A percentile compares a stretch with the other conserved stretches of the same genome.
These are phyloP conservation scores for Epiblema foenella DNA, from an alignment of 2,888 invertebrate species.

Conservation along the genomic window DNA sequence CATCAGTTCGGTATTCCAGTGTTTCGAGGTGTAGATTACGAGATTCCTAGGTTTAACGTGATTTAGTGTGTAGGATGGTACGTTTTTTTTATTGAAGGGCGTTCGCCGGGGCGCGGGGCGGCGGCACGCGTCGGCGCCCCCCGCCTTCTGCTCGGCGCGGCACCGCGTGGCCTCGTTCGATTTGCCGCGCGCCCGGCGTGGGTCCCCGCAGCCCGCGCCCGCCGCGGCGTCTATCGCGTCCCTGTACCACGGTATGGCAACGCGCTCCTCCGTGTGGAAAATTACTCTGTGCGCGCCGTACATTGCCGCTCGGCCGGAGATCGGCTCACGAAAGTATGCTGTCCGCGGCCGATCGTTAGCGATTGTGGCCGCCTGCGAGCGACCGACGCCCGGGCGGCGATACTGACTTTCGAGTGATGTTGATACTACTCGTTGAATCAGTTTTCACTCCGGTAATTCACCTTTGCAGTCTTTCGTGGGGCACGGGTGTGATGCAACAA, in stretches of 20 bases:
- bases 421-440: conserved; percentile 68
- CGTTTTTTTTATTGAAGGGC: conserved; percentile 75
- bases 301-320: conserved; percentile 65
- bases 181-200: conserved; percentile 72
- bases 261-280: conserved; percentile 73
- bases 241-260: conserved; percentile 70
- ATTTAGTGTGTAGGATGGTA: conserved; percentile 79
- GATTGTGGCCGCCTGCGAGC: conserved; percentile 51
- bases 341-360: conserved; percentile 65
- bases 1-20: conserved; percentile 78
- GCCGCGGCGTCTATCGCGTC: conserved; percentile 58
- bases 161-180: conserved; percentile 81
- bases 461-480: conserved; percentile 61
- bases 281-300: conserved; percentile 64
- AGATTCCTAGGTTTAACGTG: conserved; percentile 82
- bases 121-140: conserved; percentile 58
- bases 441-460: conserved; percentile 62
- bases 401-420: conserved; percentile 59
- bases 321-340: conserved; percentile 65
- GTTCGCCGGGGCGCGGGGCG: conserved; percentile 57
- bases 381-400: conserved; percentile 55
- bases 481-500: conserved; percentile 57
- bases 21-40: conserved; percentile 78
- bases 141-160: conserved; percentile 53
- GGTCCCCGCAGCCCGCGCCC: conserved; percentile 58